Conservation (phyloP, 2,888 invertebrate species). For the Neoitamus cyanurus region DNA sequence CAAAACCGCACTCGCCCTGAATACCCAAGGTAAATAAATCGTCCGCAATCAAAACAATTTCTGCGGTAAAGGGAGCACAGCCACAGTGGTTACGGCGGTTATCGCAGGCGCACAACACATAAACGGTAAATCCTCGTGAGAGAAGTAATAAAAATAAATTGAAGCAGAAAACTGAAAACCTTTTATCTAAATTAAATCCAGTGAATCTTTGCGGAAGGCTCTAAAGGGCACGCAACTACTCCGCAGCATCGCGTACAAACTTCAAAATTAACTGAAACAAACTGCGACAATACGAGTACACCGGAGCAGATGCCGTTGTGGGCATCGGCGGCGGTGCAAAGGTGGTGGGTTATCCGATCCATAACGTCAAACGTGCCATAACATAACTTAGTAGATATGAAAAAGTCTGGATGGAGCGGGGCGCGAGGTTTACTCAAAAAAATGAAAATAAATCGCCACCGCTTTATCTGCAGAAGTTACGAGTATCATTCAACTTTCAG, state of each 20-base stretch:
- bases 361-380: background rate
- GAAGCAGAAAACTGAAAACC: conserved; percentile 1
- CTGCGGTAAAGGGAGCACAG: background rate
- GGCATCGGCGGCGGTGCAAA: background rate
- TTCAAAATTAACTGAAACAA: conserved; percentile 3
- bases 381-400: background rate
- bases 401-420: background rate
- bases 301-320: background rate
- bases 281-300: background rate
- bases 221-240: background rate
- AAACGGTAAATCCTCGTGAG: conserved; percentile 12
- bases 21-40: background rate
- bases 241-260: background rate
- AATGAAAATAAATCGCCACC: background rate
- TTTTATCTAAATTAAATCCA: conserved; percentile 36
- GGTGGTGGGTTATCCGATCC: background rate
- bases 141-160: conserved; percentile 22
- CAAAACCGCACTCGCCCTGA: background rate
- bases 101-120: background rate
- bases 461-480: background rate
- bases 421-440: background rate
- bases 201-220: background rate
- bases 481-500: background rate
- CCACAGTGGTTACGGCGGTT: background rate
- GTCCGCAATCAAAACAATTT: conserved; percentile 16